Evolutionary conservation across 1,140 invertebrate genomes (phyloP).

Genomic region (Drosophila biarmipes): DNA sequence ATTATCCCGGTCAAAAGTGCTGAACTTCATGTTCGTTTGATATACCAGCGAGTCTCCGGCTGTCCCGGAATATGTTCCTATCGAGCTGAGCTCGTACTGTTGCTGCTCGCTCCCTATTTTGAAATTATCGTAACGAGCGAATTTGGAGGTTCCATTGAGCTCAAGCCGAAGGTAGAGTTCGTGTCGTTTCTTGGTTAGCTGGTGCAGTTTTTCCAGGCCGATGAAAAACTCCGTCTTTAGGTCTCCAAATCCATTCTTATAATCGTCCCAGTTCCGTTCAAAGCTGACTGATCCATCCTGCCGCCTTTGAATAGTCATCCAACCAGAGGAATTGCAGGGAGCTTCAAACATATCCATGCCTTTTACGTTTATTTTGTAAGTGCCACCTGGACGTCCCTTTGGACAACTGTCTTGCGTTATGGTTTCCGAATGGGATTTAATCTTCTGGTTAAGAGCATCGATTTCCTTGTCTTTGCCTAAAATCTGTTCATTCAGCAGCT

Average conservation of each 20-base stretch:
- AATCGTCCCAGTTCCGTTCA: neutral
- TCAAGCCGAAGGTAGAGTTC: neutral
- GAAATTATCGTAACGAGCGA: constrained; percentile 6
- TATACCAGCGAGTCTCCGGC: neutral
- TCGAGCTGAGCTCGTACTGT: neutral
- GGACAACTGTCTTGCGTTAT: too few relatives aligned
- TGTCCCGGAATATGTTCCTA: neutral
- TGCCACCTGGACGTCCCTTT: neutral
- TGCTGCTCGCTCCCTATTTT: neutral
- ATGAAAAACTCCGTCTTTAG: neutral
- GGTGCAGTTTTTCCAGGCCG: constrained; percentile 10
- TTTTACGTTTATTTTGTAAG: neutral
- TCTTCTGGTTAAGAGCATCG: too few relatives aligned
- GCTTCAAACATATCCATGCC: neutral
- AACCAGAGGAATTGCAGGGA: neutral
- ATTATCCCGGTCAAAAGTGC: constrained; percentile 5
- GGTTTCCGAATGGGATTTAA: too few relatives aligned
- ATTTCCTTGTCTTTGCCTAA: too few relatives aligned
- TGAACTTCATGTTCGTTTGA: neutral
- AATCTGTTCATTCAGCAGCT: too few relatives aligned
- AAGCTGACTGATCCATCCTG: neutral
- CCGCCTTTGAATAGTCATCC: neutral
- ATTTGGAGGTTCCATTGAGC: neutral
- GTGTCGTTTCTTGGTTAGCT: neutral
- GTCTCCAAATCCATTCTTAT: constrained; percentile 3